phyloP scores from a whole-genome alignment of 2,797 vertebrate genomes.

The Champsocephalus gunnari region DNA sequence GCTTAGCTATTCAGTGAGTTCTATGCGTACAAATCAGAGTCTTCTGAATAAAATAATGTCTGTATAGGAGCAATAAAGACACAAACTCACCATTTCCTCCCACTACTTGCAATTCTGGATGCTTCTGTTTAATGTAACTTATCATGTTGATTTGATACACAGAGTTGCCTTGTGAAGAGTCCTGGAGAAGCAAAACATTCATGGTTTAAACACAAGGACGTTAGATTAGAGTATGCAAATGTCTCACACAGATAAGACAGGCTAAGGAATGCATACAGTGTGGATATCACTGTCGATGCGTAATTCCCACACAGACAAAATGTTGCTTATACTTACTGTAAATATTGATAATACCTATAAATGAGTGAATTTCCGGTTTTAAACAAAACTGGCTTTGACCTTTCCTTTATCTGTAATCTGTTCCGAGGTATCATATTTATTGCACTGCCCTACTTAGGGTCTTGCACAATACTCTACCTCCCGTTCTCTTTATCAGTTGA shows the following conservation, averaged over 20 bases:
- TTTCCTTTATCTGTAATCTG: too few species aligned
- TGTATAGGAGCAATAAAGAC: neutral
- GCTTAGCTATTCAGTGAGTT: too few species aligned
- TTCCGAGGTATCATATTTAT: neutral
- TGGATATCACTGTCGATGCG: neutral
- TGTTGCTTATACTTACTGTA: too few species aligned
- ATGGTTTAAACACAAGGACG: neutral
- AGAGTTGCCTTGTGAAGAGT: conserved; percentile 94
- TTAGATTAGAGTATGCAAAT: neutral
- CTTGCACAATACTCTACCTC: neutral
- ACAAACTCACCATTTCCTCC: conserved; percentile 92
- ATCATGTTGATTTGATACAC: conserved; percentile 95
- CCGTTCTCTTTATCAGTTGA: neutral
- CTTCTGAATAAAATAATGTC: too few species aligned
- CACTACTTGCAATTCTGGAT: conserved; percentile 89
- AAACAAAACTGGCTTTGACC: too few species aligned
- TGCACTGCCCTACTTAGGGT: neutral
- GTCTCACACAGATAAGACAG: neutral
- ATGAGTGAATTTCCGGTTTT: too few species aligned
- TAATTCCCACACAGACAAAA: too few species aligned
- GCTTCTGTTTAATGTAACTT: conserved; percentile 91
- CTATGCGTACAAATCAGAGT: too few species aligned
- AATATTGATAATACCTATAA: too few species aligned
- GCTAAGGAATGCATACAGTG: neutral
- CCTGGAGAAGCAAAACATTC: conserved; percentile 74